These are phyloP conservation scores for Lasiurus cinereus DNA, from an alignment of 2,113 vertebrate species.

Conservation along the genomic window DNA sequence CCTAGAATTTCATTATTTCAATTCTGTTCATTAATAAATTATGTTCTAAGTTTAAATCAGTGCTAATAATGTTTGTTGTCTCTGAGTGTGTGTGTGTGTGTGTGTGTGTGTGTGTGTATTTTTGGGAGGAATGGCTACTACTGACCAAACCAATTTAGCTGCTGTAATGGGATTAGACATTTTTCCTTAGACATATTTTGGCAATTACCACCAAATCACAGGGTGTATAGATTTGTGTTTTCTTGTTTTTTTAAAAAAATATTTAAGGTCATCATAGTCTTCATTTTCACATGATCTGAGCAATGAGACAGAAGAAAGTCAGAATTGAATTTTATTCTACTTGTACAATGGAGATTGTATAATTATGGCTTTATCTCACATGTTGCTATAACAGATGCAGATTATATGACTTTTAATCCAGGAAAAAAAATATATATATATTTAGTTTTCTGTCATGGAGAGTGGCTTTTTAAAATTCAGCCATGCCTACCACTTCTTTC, in stretches of 20 bases:
- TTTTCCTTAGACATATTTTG: constrained; percentile 51
- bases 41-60: not conserved
- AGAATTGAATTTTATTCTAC: not conserved
- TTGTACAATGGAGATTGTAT: not conserved
- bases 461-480: not conserved
- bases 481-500: not conserved
- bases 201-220: not conserved
- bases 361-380: not conserved
- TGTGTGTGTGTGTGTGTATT: not conserved
- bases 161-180: not conserved
- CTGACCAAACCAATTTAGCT: not conserved
- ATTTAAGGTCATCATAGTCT: not conserved
- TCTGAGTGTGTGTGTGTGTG: fast-evolving
- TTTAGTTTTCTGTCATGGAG: not conserved
- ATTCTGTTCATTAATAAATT: not conserved
- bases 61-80: not conserved
- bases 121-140: not conserved
- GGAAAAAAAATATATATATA: not conserved
- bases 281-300: not conserved
- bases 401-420: not conserved
- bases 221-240: not conserved
- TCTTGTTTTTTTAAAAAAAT: constrained; percentile 8
- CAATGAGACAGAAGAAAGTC: not conserved
- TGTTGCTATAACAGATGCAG: not conserved
- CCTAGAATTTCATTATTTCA: not conserved